Base-by-base conservation (phyloP, 2,888 invertebrate species). In the Diarsia brunnea region DNA sequence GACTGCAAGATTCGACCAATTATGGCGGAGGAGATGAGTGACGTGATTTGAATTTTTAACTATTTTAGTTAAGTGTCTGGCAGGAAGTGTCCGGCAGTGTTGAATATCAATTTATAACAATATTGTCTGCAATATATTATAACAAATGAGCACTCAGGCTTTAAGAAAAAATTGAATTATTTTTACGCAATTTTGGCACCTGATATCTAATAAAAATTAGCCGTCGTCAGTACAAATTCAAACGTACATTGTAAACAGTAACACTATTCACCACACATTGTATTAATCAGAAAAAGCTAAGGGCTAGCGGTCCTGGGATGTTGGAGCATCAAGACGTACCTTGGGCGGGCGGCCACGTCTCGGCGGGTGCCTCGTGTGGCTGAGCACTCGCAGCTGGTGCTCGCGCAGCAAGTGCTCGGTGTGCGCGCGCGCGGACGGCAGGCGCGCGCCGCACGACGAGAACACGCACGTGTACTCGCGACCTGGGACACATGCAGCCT, bases 351-450 rank as follows among this genome's bases (percentile, higher is more conserved):
- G 88, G 0, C 89, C 89, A 47, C 89, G 87, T 21, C 83, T 75
- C 31, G 90, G 77, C 89, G 89, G 79, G 87, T 84, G 90, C 16
- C 74, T 65, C 87, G 87, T 66, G 75, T 89, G 88, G 77, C 84
- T 82, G 65, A 95, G 91, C 88, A 96, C 94, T 55, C 95, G 93
- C 91, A 95, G 93, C 93, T 96, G 96, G 89, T 96, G 96, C 86
- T 93, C 93, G 70, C 93, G 91, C 90, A 96, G 91, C 89, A 96
- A 89, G 89, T 96, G 96, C 90, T 95, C 95, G n/a, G 96, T 95
- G 93, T 96, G 96, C 87, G 92, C 95, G 87, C 93, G 92, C 77
- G 95, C 93, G 0, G 94, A 93, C 73, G 90, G 58, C 87, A 96
- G 89, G 58, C 93, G 91, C 86, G 88, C 91, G 83, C 93, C 94